These are phyloP conservation scores for Mastomys natalensis DNA, from an alignment of 2,113 vertebrate species.

Conservation along the genomic window DNA sequence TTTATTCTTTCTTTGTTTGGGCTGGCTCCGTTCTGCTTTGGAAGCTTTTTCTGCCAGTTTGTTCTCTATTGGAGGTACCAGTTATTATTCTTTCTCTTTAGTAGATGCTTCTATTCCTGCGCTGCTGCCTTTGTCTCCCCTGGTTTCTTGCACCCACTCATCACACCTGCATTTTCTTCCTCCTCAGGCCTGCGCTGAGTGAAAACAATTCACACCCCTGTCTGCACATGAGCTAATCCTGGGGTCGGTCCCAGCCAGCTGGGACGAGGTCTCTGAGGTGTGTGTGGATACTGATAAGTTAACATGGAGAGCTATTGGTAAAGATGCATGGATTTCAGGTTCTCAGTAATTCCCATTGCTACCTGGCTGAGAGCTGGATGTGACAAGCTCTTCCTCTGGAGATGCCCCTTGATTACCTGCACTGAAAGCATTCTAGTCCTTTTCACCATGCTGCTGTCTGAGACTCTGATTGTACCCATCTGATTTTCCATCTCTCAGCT, in stretches of 20 bases:
- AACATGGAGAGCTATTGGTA: background rate
- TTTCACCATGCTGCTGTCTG: background rate
- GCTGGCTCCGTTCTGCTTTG: background rate
- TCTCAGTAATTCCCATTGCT: background rate
- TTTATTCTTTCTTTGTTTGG: background rate
- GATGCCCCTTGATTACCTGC: background rate
- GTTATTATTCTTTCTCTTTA: background rate
- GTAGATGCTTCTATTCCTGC: background rate
- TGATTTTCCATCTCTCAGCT: background rate
- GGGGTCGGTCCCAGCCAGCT: too few relatives aligned
- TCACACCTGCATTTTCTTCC: background rate
- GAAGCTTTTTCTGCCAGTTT: background rate
- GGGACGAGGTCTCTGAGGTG: background rate
- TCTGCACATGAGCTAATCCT: background rate
- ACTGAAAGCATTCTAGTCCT: background rate
- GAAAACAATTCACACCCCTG: too few relatives aligned
- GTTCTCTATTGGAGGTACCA: too few relatives aligned
- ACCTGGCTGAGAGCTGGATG: background rate
- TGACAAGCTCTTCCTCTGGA: background rate
- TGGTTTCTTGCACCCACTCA: background rate
- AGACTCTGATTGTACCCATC: background rate
- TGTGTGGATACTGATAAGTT: too few relatives aligned
- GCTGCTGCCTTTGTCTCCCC: background rate
- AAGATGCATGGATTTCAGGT: background rate
- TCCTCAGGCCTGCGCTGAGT: too few relatives aligned